Evolutionary conservation across 2,797 vertebrate genomes (phyloP).

Genomic region (Microhierax caerulescens): DNA sequence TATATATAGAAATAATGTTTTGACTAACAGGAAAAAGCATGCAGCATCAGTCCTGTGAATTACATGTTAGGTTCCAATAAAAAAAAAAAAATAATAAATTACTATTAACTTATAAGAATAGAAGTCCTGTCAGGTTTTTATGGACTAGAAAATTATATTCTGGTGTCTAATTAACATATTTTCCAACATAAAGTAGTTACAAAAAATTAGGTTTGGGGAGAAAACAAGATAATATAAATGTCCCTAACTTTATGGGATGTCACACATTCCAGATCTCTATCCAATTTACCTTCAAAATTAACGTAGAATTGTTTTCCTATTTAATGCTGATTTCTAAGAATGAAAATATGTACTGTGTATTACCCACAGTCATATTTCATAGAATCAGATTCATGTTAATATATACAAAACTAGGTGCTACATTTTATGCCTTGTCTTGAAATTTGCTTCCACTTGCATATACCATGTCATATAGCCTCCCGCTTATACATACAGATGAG

Average conservation of each 20-base stretch:
- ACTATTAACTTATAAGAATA: neutral
- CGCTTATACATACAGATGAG: neutral
- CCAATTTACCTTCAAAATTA: neutral
- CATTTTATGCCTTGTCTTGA: neutral
- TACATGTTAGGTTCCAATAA: neutral
- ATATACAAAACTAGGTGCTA: neutral
- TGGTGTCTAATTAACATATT: neutral
- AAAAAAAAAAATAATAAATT: neutral
- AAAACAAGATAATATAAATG: neutral
- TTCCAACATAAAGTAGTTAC: neutral
- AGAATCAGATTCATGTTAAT: neutral
- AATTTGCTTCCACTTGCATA: neutral
- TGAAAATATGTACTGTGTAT: neutral
- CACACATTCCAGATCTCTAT: neutral
- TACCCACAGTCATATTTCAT: neutral
- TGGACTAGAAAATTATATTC: neutral
- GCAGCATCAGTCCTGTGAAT: neutral
- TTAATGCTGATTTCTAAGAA: neutral
- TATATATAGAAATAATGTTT: neutral
- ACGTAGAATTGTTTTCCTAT: neutral
- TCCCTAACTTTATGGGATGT: neutral
- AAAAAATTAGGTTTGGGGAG: neutral
- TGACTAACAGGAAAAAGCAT: neutral
- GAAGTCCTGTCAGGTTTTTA: neutral
- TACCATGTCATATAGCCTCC: neutral